A percentile compares a stretch with the other conserved stretches of the same genome.
Evolutionary conservation across 92 coral and sea anemone genomes (phyloP).

Genomic region (Porites cylindrica): DNA sequence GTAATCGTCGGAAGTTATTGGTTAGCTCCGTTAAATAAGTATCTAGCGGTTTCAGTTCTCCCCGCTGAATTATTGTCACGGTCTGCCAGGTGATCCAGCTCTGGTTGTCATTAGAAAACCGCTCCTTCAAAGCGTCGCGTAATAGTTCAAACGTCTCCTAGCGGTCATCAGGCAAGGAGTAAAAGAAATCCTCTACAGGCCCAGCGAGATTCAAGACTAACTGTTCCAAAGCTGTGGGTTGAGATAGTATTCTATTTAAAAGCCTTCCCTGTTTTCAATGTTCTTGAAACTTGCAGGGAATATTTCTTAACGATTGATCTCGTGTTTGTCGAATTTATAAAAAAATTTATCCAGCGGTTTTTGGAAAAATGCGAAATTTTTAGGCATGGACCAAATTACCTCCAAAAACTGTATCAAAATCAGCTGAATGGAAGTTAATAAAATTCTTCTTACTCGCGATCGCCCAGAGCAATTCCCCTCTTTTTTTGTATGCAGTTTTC

Average conservation of each 20-base stretch:
- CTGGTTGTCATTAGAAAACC: neutral
- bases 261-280: no score
- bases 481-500: no score
- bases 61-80: slow-evolving; percentile 15
- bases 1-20: neutral
- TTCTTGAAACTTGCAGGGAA: no score
- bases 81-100: slow-evolving; percentile 7
- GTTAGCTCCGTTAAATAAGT: slow-evolving; percentile 12
- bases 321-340: no score
- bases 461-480: no score
- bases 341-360: no score
- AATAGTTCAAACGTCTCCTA: neutral
- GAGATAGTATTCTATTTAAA: neutral
- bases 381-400: no score
- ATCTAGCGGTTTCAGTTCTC: slow-evolving; percentile 15
- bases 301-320: no score
- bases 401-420: no score
- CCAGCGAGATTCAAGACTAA: slow-evolving; percentile 4
- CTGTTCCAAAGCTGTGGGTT: neutral
- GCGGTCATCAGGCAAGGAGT: neutral
- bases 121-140: neutral
- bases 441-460: no score
- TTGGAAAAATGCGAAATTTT: no score
- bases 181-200: slow-evolving; percentile 3
- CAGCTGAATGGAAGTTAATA: no score